Conservation (phyloP, 1,140 invertebrate species). For the Papilio helenus region DNA sequence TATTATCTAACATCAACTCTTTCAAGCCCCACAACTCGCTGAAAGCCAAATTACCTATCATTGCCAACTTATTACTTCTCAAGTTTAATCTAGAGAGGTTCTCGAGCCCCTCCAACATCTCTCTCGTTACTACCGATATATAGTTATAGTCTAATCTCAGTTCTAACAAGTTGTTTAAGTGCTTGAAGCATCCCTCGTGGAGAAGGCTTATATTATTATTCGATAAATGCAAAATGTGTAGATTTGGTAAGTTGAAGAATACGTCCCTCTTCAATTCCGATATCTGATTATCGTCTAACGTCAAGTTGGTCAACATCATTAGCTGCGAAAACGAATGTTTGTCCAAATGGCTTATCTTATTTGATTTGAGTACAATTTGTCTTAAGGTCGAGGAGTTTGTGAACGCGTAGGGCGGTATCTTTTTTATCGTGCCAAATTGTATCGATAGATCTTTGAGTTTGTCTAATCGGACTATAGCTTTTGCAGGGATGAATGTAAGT, state of each 20-base stretch:
- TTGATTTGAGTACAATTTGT: constrained; percentile 87
- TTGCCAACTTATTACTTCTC: constrained; percentile 87
- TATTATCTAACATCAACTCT: constrained; percentile 89
- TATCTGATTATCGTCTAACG: constrained; percentile 88
- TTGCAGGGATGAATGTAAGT: constrained; percentile 87
- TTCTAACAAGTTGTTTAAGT: constrained; percentile 86
- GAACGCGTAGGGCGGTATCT: constrained; percentile 87
- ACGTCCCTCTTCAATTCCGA: constrained; percentile 87
- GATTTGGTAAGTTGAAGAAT: constrained; percentile 87
- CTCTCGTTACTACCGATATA: constrained; percentile 86
- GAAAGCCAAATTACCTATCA: constrained; percentile 89
- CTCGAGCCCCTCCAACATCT: constrained; percentile 88
- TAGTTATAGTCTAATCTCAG: constrained; percentile 88
- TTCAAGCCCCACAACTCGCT: constrained; percentile 87
- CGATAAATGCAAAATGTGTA: constrained; percentile 86
- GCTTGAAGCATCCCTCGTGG: constrained; percentile 89
- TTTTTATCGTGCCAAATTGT: constrained; percentile 87
- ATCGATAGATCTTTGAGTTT: constrained; percentile 87
- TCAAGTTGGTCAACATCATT: constrained; percentile 85
- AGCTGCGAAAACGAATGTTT: constrained; percentile 88
- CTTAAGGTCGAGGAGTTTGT: constrained; percentile 87
- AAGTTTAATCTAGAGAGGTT: constrained; percentile 87
- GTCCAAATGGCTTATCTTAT: constrained; percentile 86
- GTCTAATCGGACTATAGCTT: constrained; percentile 86
- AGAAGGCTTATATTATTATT: constrained; percentile 89